Evolutionary conservation across 2,113 vertebrate species (phyloP).

Genomic region (Neomonachus schauinslandi): DNA sequence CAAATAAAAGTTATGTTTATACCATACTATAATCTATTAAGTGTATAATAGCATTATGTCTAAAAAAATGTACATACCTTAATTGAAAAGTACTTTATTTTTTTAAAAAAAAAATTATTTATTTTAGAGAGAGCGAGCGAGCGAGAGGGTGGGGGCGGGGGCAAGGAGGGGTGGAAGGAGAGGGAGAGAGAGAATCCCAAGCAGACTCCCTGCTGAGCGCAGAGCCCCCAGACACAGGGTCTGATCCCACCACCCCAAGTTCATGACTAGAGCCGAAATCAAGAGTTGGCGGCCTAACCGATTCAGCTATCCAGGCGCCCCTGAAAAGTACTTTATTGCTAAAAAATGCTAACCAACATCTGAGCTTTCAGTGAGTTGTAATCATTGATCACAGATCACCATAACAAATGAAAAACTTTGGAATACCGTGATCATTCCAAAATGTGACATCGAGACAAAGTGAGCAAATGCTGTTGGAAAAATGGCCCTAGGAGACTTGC

Average conservation of each 20-base stretch:
- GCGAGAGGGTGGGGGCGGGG: no score
- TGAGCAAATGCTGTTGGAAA: neutral
- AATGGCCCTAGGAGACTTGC: neutral
- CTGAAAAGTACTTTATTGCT: neutral
- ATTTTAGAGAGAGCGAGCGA: neutral
- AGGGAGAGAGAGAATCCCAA: neutral
- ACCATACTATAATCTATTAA: neutral
- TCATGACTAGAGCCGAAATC: neutral
- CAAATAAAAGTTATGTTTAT: neutral
- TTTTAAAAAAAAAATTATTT: neutral
- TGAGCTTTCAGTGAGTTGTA: neutral
- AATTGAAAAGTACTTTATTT: neutral
- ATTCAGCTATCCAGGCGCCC: neutral
- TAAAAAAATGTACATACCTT: neutral
- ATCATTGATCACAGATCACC: neutral
- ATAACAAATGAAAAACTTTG: neutral
- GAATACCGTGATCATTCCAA: neutral
- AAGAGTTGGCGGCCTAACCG: neutral
- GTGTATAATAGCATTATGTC: neutral
- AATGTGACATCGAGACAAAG: neutral
- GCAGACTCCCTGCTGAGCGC: neutral
- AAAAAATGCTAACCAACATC: neutral
- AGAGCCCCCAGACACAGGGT: neutral
- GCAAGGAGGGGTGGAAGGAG: neutral
- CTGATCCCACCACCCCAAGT: neutral